Base-by-base conservation (phyloP, 2,888 invertebrate species). In the Mallateleia sp. region DNA sequence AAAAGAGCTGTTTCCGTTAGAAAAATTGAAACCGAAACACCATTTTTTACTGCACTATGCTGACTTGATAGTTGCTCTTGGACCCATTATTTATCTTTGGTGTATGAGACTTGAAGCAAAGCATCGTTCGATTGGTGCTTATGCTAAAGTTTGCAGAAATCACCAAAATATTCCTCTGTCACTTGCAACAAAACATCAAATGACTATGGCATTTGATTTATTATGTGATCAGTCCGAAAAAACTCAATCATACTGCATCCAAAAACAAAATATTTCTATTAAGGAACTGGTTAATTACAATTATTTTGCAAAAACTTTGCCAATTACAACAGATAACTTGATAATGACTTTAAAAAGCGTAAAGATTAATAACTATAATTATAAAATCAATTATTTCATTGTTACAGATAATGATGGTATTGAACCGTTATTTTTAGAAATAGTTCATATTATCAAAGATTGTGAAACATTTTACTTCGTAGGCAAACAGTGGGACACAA, bases 1-100 rank as follows among this genome's bases (percentile, higher is more conserved):
- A 58, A n/a, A 20, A 14, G 42, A 45, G 34, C 34, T 88, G 22
- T 81, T 85, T 72, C 75, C 78, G 25, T 14, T 11, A 2, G 66
- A 64, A 24, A 1, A 4, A 8, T 64, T 64, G 2, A 81, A 78
- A 64, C 81, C 87, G 0, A 88, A 88, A 45, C 81, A 85, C 47
- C 87, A 85, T 28, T 81, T 64, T 50, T 24, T 83, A 34, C 24
- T 77, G 15, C 83, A 83, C 28, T 83, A 83, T 32, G 24, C 42
- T 4, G 25, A 67, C 25, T 54, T 69, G 6, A 75, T 83, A 22
- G 4, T 6, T 4, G 4, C 52, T 15, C 18, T 47, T 14, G 82
- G 82, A 5, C 58, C 67, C 0, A 50, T 66, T 18, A 22, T 42
- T 14, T 32, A 47, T 32, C 24, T 62, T 6, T 66, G 64, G 20